Conservation (phyloP, 1,140 invertebrate species). For the Rhyzopertha dominica region DNA sequence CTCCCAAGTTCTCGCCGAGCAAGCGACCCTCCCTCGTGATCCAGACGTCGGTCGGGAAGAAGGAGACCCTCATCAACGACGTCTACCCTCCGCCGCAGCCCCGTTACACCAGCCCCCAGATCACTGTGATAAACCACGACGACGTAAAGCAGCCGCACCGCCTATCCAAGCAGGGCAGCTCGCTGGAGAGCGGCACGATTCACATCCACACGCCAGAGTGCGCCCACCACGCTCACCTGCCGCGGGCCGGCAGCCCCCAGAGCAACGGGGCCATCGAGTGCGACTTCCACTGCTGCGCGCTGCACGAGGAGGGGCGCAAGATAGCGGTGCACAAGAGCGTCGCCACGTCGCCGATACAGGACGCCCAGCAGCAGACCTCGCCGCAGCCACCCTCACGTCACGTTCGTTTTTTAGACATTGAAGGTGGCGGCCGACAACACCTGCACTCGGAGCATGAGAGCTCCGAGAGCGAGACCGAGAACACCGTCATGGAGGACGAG, state of each 20-base stretch:
- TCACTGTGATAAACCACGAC: slow-evolving; percentile 87
- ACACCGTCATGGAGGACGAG: slow-evolving; percentile 86
- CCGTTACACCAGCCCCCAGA: slow-evolving; percentile 69
- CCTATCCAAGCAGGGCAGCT: slow-evolving; percentile 61
- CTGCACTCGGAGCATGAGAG: slow-evolving; percentile 68
- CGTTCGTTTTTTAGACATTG: slow-evolving; percentile 71
- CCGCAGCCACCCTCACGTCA: slow-evolving; percentile 54
- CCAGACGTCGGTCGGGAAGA: slow-evolving; percentile 66
- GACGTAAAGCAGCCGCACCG: slow-evolving; percentile 53
- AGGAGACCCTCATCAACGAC: slow-evolving; percentile 54
- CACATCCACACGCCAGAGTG: slow-evolving; percentile 83
- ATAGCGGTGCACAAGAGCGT: slow-evolving; percentile 85
- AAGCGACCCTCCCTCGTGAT: slow-evolving; percentile 66
- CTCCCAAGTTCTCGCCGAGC: slow-evolving; percentile 59
- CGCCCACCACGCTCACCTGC: slow-evolving; percentile 66
- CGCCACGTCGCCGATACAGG: slow-evolving; percentile 86
- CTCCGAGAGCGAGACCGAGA: slow-evolving; percentile 88
- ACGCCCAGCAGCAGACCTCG: slow-evolving; percentile 63
- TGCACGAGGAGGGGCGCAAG: slow-evolving; percentile 85
- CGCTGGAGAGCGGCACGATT: slow-evolving; percentile 68
- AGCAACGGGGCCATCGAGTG: slow-evolving; percentile 66
- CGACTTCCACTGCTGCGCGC: slow-evolving; percentile 91
- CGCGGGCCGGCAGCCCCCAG: slow-evolving; percentile 55
- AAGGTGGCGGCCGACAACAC: slow-evolving; percentile 51
- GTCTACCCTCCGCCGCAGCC: slow-evolving; percentile 50